Base-by-base conservation (phyloP, 1,140 invertebrate genomes). In the Brachionus manjavacas region DNA sequence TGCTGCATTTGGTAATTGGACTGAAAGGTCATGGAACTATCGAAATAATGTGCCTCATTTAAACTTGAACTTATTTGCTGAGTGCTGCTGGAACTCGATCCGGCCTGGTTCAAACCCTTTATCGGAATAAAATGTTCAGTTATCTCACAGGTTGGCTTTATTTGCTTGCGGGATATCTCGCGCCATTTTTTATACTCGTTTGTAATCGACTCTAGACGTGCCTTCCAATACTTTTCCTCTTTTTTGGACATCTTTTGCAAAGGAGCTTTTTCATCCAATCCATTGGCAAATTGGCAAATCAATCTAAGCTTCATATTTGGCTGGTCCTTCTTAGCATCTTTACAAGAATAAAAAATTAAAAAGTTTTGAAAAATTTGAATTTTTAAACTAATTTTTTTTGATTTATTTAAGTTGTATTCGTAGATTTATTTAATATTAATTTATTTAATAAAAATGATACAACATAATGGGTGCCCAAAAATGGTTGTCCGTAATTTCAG, bases 151-250 rank as follows among this genome's bases (percentile, higher is more conserved):
- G 31, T 14, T 3, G 81, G 23, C 41, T 76, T 85, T 31, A 93
- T 91, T 88, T 93, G 92, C 89, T 95, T 94, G 87, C 94, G 93
- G 91, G 94, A 95, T 91, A 95, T 98, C 91, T 95, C 93, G 64
- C 97, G 93, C 97, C 97, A 99, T 94, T 96, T 97, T 92, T 98
- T 98, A 91, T 99, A 99, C 91, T 99, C 97, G 78, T 96, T 95
- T 87, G 95, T 96, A 20, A 99, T 96, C 23, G 95, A 96, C 86
- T 96, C 94, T 80, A 97, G 92, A 91, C 96, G 93, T 88, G 97
- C 90, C 91, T 99, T 99, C 97, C 97, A 99, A 90, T 99, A 99
- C 92, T 98, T 98, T 60, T 96, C 96, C 91, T 98, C 96, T 81
- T 43, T 81, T 39, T 64, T 81, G 20, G 72, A 76, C 72, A 76